Evolutionary conservation across 2,797 vertebrate genomes (phyloP).

Genomic region (Serranus cabrilla): DNA sequence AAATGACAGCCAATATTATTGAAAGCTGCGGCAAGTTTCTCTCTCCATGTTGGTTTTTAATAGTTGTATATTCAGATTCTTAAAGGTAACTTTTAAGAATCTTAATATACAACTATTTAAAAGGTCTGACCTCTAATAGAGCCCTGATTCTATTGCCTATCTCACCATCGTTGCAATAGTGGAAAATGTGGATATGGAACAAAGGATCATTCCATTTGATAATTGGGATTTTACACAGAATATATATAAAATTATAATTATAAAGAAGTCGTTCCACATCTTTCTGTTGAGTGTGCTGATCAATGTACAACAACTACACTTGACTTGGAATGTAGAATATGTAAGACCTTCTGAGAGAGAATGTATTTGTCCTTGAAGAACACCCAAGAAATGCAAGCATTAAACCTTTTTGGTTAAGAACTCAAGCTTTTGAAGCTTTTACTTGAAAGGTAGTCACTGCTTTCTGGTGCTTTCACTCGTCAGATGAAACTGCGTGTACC

Average conservation of each 20-base stretch:
- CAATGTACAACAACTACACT: background rate
- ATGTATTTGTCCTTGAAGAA: background rate
- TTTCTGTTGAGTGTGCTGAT: background rate
- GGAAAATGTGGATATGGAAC: too few relatives aligned
- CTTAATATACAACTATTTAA: background rate
- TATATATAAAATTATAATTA: background rate
- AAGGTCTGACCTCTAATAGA: too few relatives aligned
- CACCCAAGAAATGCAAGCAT: background rate
- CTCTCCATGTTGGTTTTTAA: constrained; percentile 2
- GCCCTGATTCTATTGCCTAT: too few relatives aligned
- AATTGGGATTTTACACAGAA: too few relatives aligned
- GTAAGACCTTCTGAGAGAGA: background rate
- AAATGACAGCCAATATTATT: constrained; percentile 4
- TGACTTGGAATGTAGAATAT: background rate
- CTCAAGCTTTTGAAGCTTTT: background rate
- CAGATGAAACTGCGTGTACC: background rate
- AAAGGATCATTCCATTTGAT: too few relatives aligned
- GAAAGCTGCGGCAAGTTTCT: background rate
- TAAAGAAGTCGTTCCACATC: background rate
- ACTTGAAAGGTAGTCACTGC: background rate
- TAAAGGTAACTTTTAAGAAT: too few relatives aligned
- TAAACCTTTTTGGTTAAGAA: background rate
- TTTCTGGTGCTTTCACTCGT: background rate
- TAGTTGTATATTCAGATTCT: too few relatives aligned
- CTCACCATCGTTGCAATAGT: too few relatives aligned